Percentiles rank a stretch among this genome's conserved stretches.
These are phyloP conservation scores for Halichondria panicea DNA, from an alignment of 37 sponge, comb jelly and placozoan genomes.

Conservation along the genomic window DNA sequence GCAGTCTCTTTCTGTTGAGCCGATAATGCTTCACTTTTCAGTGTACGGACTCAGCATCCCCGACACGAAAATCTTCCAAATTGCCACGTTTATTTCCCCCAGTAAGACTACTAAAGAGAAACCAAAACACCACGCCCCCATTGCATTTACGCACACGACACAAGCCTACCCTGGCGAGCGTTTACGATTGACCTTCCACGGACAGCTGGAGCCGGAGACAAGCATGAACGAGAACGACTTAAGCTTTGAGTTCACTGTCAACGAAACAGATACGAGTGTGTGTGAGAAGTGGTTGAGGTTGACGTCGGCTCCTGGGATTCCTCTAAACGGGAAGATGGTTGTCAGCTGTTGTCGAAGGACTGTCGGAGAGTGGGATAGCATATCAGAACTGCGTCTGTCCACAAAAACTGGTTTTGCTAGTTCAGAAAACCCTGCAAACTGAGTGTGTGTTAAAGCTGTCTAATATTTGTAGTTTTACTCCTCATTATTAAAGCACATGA, in stretches of 20 bases:
- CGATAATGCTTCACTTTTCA: conserved; percentile 16
- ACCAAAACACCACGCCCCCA: conserved; percentile 22
- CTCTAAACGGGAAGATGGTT: conserved; percentile 33
- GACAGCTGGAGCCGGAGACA: conserved; percentile 34
- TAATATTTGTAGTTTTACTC: no score
- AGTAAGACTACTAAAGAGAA: conserved; percentile 25
- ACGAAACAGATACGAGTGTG: neutral
- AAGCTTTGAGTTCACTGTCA: conserved; percentile 14
- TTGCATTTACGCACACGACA: conserved; percentile 44
- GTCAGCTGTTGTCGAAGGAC: conserved; percentile 8
- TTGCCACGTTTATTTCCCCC: conserved; percentile 31
- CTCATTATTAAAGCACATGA: no score
- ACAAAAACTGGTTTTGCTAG: neutral
- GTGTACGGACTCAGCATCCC: conserved; percentile 8
- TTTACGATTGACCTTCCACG: conserved; percentile 23
- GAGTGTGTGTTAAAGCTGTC: no score
- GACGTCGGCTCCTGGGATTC: neutral
- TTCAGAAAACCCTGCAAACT: no score
- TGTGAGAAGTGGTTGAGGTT: conserved; percentile 37
- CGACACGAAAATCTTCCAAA: conserved; percentile 28
- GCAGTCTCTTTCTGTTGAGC: conserved; percentile 23
- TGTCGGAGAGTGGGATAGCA: conserved; percentile 4
- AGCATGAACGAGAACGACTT: conserved; percentile 24
- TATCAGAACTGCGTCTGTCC: conserved; percentile 33
- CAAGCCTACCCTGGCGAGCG: conserved; percentile 46